Evolutionary conservation across 2,797 vertebrate species (phyloP), one percentile per base, ranked within the genome.

Genomic region (Tinamus major): DNA sequence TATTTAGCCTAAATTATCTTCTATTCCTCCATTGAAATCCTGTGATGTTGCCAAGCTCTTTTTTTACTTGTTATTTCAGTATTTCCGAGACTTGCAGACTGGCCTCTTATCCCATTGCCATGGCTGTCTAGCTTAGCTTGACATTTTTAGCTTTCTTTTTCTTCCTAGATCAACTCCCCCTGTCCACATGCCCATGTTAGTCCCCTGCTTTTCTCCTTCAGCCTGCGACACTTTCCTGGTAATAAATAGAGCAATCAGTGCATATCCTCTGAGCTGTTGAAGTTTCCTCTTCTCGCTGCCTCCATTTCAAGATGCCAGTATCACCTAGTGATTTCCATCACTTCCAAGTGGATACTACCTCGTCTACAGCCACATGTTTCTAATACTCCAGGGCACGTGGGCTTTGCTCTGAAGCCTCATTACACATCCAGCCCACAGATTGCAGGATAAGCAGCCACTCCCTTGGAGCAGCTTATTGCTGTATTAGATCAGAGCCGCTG

Each of bases 81-180:
- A 79, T 76, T 94, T 87, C 92, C 65, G 18, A 93, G 91, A 86
- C 93, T 90, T 85, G 88, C 75, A 96, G 92, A 82, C 87, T 84
- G 77, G 92, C 75, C 91, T 90, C 85, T 89, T 86, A 93, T 92
- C 90, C 87, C 89, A 94, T 70, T 91, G 91, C 74, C 79, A 89
- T 82, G 91, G 85, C 85, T 93, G 85, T 92, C 78, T 86, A 71
- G 64, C 56, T 86, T 90, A 77, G 61, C 74, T 75, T 86, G 91
- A 95, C 78, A 87, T 86, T 92, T 94, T 86, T 65, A 91, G 71
- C 41, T 67, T 48, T 68, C 67, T 89, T 91, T 55, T 46, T 87
- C 85, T 85, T 62, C 42, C 71, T 61, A 85, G 75, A 92, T 90
- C 85, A 87, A 65, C 62, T 55, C 58, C 62, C 76, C 17, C 2